Base-by-base conservation (phyloP, 2,888 invertebrate genomes). In the Luperina nickerlii region DNA sequence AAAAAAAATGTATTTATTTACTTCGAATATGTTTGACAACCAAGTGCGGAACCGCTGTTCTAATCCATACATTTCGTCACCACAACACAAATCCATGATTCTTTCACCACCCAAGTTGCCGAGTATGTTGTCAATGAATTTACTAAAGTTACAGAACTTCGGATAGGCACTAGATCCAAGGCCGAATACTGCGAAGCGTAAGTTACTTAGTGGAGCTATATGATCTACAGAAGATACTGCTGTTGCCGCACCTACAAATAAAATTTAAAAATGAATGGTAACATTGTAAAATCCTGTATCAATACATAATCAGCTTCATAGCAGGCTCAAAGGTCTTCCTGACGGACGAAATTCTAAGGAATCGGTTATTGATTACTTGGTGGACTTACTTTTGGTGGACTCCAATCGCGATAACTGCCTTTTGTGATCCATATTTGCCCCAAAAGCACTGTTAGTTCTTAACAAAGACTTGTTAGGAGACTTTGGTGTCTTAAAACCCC, bases 151-250 rank as follows among this genome's bases (percentile, higher is more conserved):
- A 94, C 99, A 99, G 93, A 99, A 99, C 94, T 99, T 99, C 0
- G 99, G 99, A 94, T 99, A 99, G 0, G 99, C 99, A 88, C 99
- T 99, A 2, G 99, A 99, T 11, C 99, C 99, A 69, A 99, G 96
- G 0, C 98, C 99, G 92, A 99, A 99, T 15, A 99, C 99, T 0
- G 99, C 99, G 92, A 98, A 99, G 92, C 98, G 98, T 73, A 99
- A 98, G 91, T 99, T 99, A 91, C 98, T 98, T 6, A 99, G 96
- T 2, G 99, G 98, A 8, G 99, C 99, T 91, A 99, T 98, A 86
- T 98, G 98, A 91, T 98, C 98, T 89, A 98, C 98, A 20, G 98
- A 97, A 9, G 96, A 97, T 48, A 98, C 97, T 87, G 98, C 98
- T 38, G 98, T 98, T 13, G 98, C 97, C 57, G 98, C 98, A 88